Conservation (phyloP, 2,797 vertebrate species). For the Tenualosa ilisha region DNA sequence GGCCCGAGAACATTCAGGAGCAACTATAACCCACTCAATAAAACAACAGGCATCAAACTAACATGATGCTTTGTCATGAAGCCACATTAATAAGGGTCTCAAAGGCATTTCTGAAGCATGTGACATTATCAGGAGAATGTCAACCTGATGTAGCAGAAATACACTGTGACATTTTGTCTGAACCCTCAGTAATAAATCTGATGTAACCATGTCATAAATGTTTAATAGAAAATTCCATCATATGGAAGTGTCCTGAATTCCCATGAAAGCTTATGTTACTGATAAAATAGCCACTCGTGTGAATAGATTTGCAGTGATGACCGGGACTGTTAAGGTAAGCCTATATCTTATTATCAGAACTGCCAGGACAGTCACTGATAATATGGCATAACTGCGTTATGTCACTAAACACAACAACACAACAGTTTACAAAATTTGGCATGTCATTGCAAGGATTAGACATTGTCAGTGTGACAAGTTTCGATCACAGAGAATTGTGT, state of each 20-base stretch:
- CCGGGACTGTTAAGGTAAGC: not conserved
- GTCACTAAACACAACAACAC: not conserved
- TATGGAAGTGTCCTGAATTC: not conserved
- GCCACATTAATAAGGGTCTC: not conserved
- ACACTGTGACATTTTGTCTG: not conserved
- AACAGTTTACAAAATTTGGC: not conserved
- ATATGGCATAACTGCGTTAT: not conserved
- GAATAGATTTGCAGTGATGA: not conserved
- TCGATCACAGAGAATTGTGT: not conserved
- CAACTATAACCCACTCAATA: not conserved
- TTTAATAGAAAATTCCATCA: not conserved
- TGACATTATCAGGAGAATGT: slow-evolving; percentile 17
- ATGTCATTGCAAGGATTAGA: not conserved
- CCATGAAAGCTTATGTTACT: not conserved
- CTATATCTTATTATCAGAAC: not conserved
- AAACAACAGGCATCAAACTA: not conserved
- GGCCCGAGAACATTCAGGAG: not conserved
- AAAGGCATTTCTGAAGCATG: not conserved
- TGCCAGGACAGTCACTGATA: not conserved
- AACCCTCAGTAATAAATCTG: not conserved
- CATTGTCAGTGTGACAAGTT: not conserved
- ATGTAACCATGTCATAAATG: not conserved
- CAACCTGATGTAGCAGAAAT: not conserved
- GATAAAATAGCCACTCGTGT: no score
- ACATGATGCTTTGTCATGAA: not conserved